Base-by-base conservation (phyloP, 1,140 invertebrate genomes). In the Brachionus rubens region DNA sequence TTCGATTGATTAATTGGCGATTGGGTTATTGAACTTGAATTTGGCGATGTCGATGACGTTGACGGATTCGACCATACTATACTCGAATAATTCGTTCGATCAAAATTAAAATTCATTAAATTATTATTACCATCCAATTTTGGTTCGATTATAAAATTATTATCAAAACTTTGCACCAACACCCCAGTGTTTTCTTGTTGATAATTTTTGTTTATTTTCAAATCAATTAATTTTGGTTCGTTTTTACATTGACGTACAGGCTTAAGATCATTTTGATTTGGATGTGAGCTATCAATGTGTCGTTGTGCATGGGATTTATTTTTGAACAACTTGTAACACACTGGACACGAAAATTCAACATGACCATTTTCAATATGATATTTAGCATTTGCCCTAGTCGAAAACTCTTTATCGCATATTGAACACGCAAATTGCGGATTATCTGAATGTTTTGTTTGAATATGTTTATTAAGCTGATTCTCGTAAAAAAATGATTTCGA, bases 281-380 rank as follows among this genome's bases (percentile, higher is more conserved):
- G 10, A 65, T 65, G 59, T 24, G 21, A 30, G 9, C 14, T 65
- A n/a, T 65, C 59, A 24, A 65, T 65, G 24, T 65, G 59, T 21
- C 59, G 33, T n/a, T 65, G 59, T 12, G 59, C 59, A 43, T 65
- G 36, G 24, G 59, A 65, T 43, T 65, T 65, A 65, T 65, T 65
- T 41, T 65, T 65, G 59, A 65, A 65, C 2, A 43, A 19, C 43
- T 65, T 65, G 24, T 65, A 41, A 43, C 59, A 65, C 7, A 65
- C 3, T 65, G 59, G 59, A 43, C 59, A 65, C 5, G 59, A 43
- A 43, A 43, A 65, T 24, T 65, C 59, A 12, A 65, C 59, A 26
- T 65, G 59, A 43, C 40, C 40, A 28, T 65, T 65, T 21, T 65
- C 59, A 1, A 65, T 43, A 24, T 65, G 59, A 28, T 65, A 43